Evolutionary conservation across 2,113 vertebrate species (phyloP).

Genomic region (Elgaria multicarinata): DNA sequence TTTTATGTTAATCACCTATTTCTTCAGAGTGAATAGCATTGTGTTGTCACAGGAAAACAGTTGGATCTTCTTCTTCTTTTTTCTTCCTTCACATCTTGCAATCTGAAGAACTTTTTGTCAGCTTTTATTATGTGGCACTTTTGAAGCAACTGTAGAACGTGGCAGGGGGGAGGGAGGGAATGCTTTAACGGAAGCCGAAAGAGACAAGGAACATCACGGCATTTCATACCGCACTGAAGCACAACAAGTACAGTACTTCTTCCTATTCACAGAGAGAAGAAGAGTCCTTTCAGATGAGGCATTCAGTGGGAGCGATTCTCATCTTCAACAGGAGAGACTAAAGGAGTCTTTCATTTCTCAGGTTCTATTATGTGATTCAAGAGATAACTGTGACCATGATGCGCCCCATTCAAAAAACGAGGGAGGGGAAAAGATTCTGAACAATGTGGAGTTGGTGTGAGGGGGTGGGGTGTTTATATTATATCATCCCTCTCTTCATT

Average conservation of each 20-base stretch:
- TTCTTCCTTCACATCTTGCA: neutral
- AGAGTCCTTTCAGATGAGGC: neutral
- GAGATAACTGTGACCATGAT: constrained; percentile 54
- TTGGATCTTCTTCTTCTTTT: neutral
- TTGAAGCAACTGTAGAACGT: neutral
- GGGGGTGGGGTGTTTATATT: neutral
- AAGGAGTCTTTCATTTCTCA: constrained; percentile 31
- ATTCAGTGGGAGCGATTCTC: constrained; percentile 18
- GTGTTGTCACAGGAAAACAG: neutral
- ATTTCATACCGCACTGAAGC: neutral
- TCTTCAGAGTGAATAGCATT: neutral
- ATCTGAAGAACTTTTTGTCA: neutral
- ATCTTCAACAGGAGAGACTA: constrained; percentile 38
- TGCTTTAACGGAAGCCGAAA: rapidly evolving
- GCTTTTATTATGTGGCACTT: neutral
- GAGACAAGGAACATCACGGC: constrained; percentile 5
- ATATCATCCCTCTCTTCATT: neutral
- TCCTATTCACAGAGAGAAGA: neutral
- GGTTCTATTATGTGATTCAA: constrained; percentile 46
- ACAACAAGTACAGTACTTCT: neutral
- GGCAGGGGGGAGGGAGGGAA: rapidly evolving
- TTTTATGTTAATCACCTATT: neutral
- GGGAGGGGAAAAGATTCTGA: neutral
- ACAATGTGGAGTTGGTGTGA: neutral
- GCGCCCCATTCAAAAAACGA: constrained; percentile 46